Conservation (phyloP, 2,113 vertebrate species). For the Oenanthe oenanthe region DNA sequence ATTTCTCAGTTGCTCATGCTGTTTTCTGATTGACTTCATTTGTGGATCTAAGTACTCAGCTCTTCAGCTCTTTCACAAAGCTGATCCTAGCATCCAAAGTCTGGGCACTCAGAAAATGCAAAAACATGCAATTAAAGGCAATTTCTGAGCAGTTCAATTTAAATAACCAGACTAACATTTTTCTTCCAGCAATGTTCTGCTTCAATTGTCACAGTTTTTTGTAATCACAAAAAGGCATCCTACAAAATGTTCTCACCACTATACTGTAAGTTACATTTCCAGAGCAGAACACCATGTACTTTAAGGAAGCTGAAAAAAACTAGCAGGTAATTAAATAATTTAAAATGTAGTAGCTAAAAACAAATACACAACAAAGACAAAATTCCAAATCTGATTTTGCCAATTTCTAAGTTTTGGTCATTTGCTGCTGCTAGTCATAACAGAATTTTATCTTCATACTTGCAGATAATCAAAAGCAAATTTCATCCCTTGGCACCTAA, state of each 20-base stretch:
- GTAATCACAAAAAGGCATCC: not conserved
- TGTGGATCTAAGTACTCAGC: not conserved
- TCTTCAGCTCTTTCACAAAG: not conserved
- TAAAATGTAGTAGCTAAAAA: not conserved
- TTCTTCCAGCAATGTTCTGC: not conserved
- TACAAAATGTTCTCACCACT: not conserved
- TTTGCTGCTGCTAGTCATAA: not conserved
- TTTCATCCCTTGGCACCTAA: not conserved
- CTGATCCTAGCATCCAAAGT: not conserved
- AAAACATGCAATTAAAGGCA: conserved; percentile 19
- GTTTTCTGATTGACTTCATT: not conserved
- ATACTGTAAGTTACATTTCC: not conserved
- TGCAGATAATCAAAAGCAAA: not conserved
- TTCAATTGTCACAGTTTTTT: not conserved
- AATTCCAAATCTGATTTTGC: not conserved
- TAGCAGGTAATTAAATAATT: not conserved
- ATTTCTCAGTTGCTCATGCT: not conserved
- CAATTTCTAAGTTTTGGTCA: not conserved
- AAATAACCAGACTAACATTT: not conserved
- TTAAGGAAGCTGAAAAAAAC: not conserved
- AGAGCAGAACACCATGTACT: not conserved
- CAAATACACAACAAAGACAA: not conserved
- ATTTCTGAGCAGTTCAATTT: not conserved
- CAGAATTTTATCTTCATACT: not conserved
- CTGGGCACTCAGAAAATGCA: not conserved